phyloP scores from a whole-genome alignment of 2,888 invertebrate species.

The Uropetala carovei region DNA sequence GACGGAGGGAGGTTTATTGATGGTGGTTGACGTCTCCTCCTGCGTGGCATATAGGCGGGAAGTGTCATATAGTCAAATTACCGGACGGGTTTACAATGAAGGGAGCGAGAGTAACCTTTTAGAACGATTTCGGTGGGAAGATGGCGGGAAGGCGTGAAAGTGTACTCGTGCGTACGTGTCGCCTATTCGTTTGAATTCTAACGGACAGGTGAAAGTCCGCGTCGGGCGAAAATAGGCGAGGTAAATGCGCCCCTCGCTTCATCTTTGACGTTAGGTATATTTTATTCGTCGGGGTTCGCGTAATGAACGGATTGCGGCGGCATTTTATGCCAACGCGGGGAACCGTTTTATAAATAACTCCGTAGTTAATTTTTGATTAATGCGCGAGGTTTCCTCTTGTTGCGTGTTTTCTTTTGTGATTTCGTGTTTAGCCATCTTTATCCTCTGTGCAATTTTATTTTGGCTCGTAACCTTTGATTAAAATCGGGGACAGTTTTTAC shows the following conservation, averaged over 20 bases:
- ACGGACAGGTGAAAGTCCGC: slow-evolving; percentile 23
- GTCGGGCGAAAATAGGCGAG: background rate
- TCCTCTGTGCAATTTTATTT: no score
- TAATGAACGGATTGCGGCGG: no score
- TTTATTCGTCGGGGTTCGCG: no score
- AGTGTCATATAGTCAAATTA: slow-evolving; percentile 14
- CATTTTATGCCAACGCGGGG: no score
- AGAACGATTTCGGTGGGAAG: background rate
- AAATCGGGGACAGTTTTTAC: no score
- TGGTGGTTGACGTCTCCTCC: background rate
- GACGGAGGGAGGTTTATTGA: background rate
- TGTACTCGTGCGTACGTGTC: background rate
- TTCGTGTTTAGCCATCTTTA: no score
- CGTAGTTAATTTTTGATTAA: no score
- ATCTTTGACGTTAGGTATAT: background rate
- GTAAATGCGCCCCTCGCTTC: background rate
- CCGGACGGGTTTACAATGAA: background rate
- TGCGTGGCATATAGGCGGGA: background rate
- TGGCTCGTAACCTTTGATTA: no score
- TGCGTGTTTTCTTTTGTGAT: no score
- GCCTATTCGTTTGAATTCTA: background rate
- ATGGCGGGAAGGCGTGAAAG: background rate
- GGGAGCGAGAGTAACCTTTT: background rate
- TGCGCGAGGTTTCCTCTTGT: no score
- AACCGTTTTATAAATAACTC: no score